Evolutionary conservation across 1,140 invertebrate species (phyloP).

Genomic region (Drosophila bifasciata): DNA sequence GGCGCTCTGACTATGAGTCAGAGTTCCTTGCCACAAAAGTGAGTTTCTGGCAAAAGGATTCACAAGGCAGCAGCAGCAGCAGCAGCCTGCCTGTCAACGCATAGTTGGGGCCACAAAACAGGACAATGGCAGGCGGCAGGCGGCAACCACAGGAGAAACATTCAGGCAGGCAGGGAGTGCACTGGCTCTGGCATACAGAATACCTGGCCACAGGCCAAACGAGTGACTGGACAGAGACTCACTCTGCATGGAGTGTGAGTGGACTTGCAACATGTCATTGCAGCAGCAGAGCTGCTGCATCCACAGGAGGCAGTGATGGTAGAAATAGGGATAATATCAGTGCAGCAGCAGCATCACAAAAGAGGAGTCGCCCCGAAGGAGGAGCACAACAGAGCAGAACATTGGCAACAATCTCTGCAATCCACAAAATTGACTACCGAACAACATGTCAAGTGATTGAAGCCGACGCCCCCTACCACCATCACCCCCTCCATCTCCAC

Average conservation of each 20-base stretch:
- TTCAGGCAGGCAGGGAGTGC: conserved; percentile 12
- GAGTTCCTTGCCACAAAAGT: neutral
- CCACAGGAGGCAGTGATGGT: too few species aligned
- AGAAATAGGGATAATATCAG: too few species aligned
- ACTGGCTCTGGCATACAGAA: conserved; percentile 31
- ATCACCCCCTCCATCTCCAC: neutral
- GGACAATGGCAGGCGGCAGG: conserved; percentile 17
- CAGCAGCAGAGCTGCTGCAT: conserved; percentile 2
- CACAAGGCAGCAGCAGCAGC: conserved; percentile 24
- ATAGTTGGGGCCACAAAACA: conserved; percentile 21
- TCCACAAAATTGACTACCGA: conserved; percentile 49
- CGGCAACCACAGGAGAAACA: conserved; percentile 4
- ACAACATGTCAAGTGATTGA: conserved; percentile 55
- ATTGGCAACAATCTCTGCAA: conserved; percentile 22
- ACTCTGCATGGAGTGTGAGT: conserved; percentile 16
- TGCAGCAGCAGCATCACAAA: neutral
- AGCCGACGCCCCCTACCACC: neutral
- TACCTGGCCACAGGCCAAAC: conserved; percentile 41
- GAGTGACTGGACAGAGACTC: conserved; percentile 26
- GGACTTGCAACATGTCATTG: conserved; percentile 27
- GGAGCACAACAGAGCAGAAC: conserved; percentile 19
- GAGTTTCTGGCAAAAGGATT: conserved; percentile 21
- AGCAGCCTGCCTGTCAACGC: conserved; percentile 31
- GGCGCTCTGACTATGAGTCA: neutral
- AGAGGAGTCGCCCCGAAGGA: conserved; percentile 36